Evolutionary conservation across 2,113 vertebrate genomes (phyloP).

Genomic region (Apus apus): DNA sequence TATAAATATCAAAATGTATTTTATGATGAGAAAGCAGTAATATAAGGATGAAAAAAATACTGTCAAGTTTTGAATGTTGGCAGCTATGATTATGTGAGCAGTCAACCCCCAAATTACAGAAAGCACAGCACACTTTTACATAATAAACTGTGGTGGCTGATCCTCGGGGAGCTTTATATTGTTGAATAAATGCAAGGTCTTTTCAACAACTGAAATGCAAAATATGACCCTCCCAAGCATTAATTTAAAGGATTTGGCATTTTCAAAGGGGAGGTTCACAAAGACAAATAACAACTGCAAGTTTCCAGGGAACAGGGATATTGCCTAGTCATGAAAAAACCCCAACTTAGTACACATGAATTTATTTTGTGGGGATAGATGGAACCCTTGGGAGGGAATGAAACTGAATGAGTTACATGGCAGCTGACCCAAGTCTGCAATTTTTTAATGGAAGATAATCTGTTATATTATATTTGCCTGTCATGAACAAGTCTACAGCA

Average conservation of each 20-base stretch:
- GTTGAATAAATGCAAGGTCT: slow-evolving; percentile 45
- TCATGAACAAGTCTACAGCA: neutral
- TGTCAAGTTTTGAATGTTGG: neutral
- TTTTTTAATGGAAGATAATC: slow-evolving; percentile 56
- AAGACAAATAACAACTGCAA: slow-evolving; percentile 64
- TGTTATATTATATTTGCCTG: slow-evolving; percentile 52
- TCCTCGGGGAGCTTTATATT: slow-evolving; percentile 35
- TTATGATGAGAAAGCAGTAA: neutral
- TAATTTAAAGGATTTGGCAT: slow-evolving; percentile 66
- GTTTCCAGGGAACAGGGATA: slow-evolving; percentile 53
- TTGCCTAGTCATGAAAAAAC: slow-evolving; percentile 55
- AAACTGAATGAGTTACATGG: slow-evolving; percentile 2
- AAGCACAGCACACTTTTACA: slow-evolving; percentile 12
- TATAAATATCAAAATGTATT: neutral
- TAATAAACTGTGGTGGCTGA: neutral
- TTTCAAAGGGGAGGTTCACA: slow-evolving; percentile 48
- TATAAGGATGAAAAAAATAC: neutral
- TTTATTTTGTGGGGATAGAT: slow-evolving; percentile 51
- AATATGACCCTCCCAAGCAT: slow-evolving; percentile 63
- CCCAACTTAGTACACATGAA: slow-evolving; percentile 13
- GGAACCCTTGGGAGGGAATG: slow-evolving; percentile 47
- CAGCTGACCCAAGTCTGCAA: slow-evolving; percentile 24
- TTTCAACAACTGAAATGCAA: slow-evolving; percentile 69
- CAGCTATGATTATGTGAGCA: neutral
- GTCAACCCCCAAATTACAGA: slow-evolving; percentile 7